phyloP scores from a whole-genome alignment of 1,140 invertebrate genomes.

The Schlechtendalia chinensis region DNA sequence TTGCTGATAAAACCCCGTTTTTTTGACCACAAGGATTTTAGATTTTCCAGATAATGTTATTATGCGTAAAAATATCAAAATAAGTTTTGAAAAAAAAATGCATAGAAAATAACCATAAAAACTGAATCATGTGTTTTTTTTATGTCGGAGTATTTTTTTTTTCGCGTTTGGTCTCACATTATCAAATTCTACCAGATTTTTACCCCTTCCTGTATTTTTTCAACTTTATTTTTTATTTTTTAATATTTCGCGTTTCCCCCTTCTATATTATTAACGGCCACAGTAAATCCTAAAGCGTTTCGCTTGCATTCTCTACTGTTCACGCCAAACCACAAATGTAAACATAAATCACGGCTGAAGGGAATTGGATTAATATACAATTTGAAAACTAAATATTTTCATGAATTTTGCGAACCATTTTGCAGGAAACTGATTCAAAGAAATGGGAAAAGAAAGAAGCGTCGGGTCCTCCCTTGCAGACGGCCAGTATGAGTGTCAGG shows the following conservation, averaged over 20 bases:
- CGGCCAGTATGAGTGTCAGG: constrained; percentile 80
- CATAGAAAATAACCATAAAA: constrained; percentile 25
- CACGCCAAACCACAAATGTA: background rate
- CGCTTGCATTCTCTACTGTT: background rate
- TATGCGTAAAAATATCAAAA: constrained; percentile 27
- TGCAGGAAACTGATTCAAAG: constrained; percentile 78
- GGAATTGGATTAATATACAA: background rate
- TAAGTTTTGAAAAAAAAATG: constrained; percentile 20
- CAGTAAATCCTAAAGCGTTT: constrained; percentile 11
- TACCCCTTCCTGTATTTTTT: background rate
- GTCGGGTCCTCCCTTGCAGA: constrained; percentile 76
- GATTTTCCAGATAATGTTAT: constrained; percentile 17
- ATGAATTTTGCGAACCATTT: constrained; percentile 1
- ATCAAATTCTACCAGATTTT: constrained; percentile 34
- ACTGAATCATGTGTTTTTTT: constrained; percentile 27
- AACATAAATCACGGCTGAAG: constrained; percentile 15
- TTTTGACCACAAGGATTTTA: background rate
- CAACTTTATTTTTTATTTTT: background rate
- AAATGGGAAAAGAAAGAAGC: constrained; percentile 81
- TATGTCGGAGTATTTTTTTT: constrained; percentile 14
- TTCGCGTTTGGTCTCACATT: constrained; percentile 33
- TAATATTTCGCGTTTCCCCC: background rate
- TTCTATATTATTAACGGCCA: constrained; percentile 3
- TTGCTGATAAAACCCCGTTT: constrained; percentile 4
- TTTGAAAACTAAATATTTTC: background rate